Percentiles rank a stretch among this genome's conserved stretches.
Conservation (phyloP, 1,140 invertebrate genomes). For the Micrasema longulum region DNA sequence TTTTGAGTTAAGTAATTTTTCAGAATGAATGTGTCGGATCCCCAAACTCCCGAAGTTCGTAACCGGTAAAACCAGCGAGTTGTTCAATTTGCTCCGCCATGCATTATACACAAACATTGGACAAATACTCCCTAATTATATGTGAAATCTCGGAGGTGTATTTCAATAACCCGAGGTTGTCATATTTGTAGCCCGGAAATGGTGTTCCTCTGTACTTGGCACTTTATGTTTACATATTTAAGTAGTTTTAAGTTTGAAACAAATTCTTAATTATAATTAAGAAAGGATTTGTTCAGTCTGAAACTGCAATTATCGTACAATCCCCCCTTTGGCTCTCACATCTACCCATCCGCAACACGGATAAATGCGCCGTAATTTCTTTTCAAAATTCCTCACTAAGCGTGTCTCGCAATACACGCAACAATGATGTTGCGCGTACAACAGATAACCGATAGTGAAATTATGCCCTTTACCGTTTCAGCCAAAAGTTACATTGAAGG, state of each 20-base stretch:
- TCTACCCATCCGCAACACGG: constrained; percentile 15
- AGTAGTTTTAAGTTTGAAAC: constrained; percentile 32
- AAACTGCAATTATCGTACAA: constrained; percentile 34
- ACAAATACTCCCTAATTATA: no score
- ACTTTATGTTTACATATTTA: constrained; percentile 21
- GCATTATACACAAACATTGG: no score
- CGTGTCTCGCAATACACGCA: background rate
- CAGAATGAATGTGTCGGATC: no score
- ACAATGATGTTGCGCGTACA: background rate
- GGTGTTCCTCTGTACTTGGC: constrained; percentile 1
- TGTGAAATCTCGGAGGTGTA: no score
- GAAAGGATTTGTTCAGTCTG: constrained; percentile 20
- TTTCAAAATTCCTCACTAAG: constrained; percentile 14
- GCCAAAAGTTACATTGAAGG: background rate
- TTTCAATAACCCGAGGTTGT: no score
- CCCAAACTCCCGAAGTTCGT: no score
- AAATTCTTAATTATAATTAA: constrained; percentile 25
- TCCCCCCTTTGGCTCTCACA: constrained; percentile 25
- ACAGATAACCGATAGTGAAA: background rate
- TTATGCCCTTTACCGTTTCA: constrained; percentile 5
- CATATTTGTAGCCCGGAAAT: no score
- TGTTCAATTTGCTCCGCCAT: no score
- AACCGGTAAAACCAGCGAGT: no score
- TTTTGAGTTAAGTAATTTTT: no score
- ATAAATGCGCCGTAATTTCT: background rate